Percentiles rank a stretch among this genome's conserved stretches.
phyloP scores from a whole-genome alignment of 1,140 invertebrate genomes.

The Pseudomyrmex concolor region DNA sequence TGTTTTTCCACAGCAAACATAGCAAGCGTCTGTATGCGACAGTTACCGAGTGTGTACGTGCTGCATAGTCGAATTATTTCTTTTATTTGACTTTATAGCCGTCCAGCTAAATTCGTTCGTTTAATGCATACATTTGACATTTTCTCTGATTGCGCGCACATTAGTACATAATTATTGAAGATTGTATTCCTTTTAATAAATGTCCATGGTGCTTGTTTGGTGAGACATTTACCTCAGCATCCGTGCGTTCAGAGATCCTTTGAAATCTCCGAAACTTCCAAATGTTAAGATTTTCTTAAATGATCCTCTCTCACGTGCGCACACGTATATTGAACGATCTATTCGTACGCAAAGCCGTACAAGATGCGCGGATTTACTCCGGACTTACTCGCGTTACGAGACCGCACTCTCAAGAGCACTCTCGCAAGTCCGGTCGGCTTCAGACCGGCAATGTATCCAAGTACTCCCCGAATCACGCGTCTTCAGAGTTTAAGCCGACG shows the following conservation, averaged over 20 bases:
- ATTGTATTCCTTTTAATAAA: too few species aligned
- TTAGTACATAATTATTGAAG: too few species aligned
- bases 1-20: constrained; percentile 33
- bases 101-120: not conserved
- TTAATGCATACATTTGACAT: not conserved
- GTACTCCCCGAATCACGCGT: constrained; percentile 31
- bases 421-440: constrained; percentile 25
- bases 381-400: constrained; percentile 45
- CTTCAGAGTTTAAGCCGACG: constrained; percentile 46
- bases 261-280: not conserved
- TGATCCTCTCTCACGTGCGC: not conserved
- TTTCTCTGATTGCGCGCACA: not conserved
- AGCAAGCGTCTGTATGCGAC: constrained; percentile 12
- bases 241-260: not conserved
- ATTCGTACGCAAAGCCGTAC: constrained; percentile 49
- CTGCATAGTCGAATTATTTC: not conserved
- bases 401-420: constrained; percentile 35
- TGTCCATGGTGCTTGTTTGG: too few species aligned
- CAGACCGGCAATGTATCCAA: constrained; percentile 9
- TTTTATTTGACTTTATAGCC: constrained; percentile 17
- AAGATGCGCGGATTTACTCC: constrained; percentile 46
- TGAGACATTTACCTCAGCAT: not conserved
- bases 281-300: constrained; percentile 21
- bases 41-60: not conserved
- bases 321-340: not conserved